These are phyloP conservation scores for Scolopax mira DNA, from an alignment of 2,113 vertebrate genomes.

Conservation along the genomic window DNA sequence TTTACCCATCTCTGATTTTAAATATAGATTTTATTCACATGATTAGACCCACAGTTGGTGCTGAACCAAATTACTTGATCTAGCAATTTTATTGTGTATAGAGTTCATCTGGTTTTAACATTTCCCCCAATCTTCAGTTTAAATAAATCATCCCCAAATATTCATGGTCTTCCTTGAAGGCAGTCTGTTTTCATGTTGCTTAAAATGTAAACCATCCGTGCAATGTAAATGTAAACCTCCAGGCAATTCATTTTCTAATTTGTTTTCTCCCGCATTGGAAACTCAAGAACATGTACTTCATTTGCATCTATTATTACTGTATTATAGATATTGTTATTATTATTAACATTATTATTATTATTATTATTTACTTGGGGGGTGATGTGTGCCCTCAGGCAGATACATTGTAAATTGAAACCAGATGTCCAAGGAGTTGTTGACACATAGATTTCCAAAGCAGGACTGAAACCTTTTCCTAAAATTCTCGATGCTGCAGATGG, in stretches of 20 bases:
- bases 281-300: conserved; percentile 61
- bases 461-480: conserved; percentile 49
- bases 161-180: conserved; percentile 21
- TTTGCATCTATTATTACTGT: conserved; percentile 66
- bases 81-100: neutral
- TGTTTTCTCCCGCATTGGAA: conserved; percentile 51
- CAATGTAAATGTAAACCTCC: conserved; percentile 63
- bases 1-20: neutral
- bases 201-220: conserved; percentile 67
- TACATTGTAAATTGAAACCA: conserved; percentile 69
- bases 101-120: conserved; percentile 24
- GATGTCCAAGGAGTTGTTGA: conserved; percentile 69
- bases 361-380: conserved; percentile 65
- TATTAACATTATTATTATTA: conserved; percentile 63
- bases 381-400: conserved; percentile 21
- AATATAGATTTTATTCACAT: neutral
- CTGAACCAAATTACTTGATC: neutral
- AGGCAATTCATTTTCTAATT: conserved; percentile 69
- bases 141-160: conserved; percentile 57
- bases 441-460: conserved; percentile 62
- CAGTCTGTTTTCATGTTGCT: conserved; percentile 57
- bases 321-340: conserved; percentile 66
- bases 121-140: conserved; percentile 9
- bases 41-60: neutral
- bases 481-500: neutral